Evolutionary conservation across 2,797 vertebrate species (phyloP), one percentile per base, ranked within the genome.

Genomic region (Tapirus indicus): DNA sequence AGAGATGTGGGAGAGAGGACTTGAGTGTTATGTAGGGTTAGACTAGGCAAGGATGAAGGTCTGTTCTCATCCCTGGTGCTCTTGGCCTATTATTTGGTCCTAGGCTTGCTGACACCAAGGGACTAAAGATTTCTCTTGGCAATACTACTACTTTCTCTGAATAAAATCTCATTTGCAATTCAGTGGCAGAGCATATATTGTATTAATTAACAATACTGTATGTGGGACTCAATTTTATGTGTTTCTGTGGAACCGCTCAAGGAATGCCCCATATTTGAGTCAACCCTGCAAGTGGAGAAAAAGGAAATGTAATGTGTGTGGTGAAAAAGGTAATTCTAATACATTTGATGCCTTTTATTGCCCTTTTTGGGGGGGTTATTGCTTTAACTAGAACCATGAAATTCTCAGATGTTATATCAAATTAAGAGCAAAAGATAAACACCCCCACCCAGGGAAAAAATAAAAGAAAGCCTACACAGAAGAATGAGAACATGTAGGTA

Each of bases 111-210:
- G 66, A 62, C 9, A 4, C 12, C 20, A 69, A 74, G 4, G 27
- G 58, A 3, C 52, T 71, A 25, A 54, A 72, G 27, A 38, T 52
- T 91, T 94, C 66, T 32, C 25, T 62, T 79, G 69, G 49, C 60
- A 82, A 0, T 74, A 27, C 14, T 52, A 44, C 0, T 62, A 25
- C 25, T 72, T 78, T 87, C 35, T 94, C 29, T 52, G 35, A 92
- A 71, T 75, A 71, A 88, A 84, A 44, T 69, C 47, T 90, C 23
- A 62, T 74, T 88, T 84, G 77, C 96, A 85, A 88, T 60, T 80
- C 44, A 58, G 49, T 75, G 95, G 38, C 69, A 80, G n/a, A 84
- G 18, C 2, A 47, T 83, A 38, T 86, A 41, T 23, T 83, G 9
- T 91, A 62, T 71, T 64, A 83, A 95, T 79, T 83, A 68, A 69